Conservation (phyloP, 2,888 invertebrate species). For the Drosophila acutilabella region DNA sequence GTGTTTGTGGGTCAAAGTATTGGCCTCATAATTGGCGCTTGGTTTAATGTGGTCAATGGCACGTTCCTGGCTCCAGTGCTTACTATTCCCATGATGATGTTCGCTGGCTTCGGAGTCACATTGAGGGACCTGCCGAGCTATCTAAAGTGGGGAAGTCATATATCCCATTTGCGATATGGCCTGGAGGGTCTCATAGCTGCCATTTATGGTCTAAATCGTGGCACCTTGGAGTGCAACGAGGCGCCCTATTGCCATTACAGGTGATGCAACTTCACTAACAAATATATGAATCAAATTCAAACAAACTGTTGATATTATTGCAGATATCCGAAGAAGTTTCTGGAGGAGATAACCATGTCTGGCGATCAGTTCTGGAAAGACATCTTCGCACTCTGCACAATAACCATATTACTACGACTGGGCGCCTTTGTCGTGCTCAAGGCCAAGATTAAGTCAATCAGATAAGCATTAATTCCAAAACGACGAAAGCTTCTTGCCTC, state of each 20-base stretch:
- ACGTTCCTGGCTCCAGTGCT: conserved; percentile 97
- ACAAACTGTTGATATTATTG: not conserved
- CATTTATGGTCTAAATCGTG: conserved; percentile 93
- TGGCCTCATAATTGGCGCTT: conserved; percentile 96
- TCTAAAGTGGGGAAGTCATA: conserved; percentile 95
- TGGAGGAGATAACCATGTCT: conserved; percentile 92
- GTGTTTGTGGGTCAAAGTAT: conserved; percentile 96
- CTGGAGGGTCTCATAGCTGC: conserved; percentile 94
- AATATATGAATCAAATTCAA: not conserved
- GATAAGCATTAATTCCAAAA: conserved; percentile 56
- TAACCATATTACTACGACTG: conserved; percentile 88
- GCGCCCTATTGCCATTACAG: conserved; percentile 92
- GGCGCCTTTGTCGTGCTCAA: conserved; percentile 90
- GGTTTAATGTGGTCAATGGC: conserved; percentile 94
- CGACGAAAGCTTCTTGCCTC: conserved; percentile 19
- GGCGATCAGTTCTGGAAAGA: conserved; percentile 94
- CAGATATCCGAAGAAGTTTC: conserved; percentile 92
- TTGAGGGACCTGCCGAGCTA: conserved; percentile 94
- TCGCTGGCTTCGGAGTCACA: conserved; percentile 97
- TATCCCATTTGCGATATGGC: conserved; percentile 96
- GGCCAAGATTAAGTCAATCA: conserved; percentile 88
- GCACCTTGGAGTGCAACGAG: conserved; percentile 90
- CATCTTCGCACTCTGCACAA: conserved; percentile 89
- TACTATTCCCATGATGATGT: conserved; percentile 98
- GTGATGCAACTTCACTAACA: conserved; percentile 75